Evolutionary conservation across 1,140 invertebrate genomes (phyloP).

Genomic region (Micrasema longulum): DNA sequence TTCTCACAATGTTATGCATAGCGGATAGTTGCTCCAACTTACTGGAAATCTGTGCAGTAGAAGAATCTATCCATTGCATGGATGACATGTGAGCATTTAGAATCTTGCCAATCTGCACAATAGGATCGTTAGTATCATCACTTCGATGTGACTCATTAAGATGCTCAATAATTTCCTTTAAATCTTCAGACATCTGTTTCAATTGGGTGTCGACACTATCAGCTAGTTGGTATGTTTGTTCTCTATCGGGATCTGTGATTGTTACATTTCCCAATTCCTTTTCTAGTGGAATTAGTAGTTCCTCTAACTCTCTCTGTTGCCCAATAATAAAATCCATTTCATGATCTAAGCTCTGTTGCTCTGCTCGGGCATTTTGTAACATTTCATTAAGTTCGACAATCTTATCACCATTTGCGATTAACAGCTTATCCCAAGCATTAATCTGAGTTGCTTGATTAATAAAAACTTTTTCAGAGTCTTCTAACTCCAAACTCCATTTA

Average conservation of each 20-base stretch:
- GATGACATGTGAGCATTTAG: slow-evolving; percentile 97
- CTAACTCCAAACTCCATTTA: slow-evolving; percentile 94
- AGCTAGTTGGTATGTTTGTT: slow-evolving; percentile 87
- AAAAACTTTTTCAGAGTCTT: slow-evolving; percentile 94
- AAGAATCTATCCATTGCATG: slow-evolving; percentile 91
- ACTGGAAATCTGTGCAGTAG: slow-evolving; percentile 78
- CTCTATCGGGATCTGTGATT: slow-evolving; percentile 87
- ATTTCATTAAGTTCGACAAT: slow-evolving; percentile 88
- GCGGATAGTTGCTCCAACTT: slow-evolving; percentile 87
- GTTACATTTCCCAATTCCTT: slow-evolving; percentile 79
- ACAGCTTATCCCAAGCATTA: slow-evolving; percentile 92
- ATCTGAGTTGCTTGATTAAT: slow-evolving; percentile 94
- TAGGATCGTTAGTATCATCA: slow-evolving; percentile 88
- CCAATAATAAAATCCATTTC: slow-evolving; percentile 94
- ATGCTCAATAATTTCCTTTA: slow-evolving; percentile 95
- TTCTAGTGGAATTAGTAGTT: slow-evolving; percentile 87
- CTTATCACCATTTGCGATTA: slow-evolving; percentile 93
- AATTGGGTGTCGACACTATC: slow-evolving; percentile 93
- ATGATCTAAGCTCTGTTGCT: slow-evolving; percentile 91
- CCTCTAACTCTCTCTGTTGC: slow-evolving; percentile 93
- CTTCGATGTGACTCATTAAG: slow-evolving; percentile 89
- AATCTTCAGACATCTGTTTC: slow-evolving; percentile 93
- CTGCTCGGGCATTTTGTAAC: slow-evolving; percentile 86
- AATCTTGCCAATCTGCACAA: slow-evolving; percentile 92
- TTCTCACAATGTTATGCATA: slow-evolving; percentile 81